Conservation (phyloP, 2,888 invertebrate species). For the Rotaria magnacalcarata region DNA sequence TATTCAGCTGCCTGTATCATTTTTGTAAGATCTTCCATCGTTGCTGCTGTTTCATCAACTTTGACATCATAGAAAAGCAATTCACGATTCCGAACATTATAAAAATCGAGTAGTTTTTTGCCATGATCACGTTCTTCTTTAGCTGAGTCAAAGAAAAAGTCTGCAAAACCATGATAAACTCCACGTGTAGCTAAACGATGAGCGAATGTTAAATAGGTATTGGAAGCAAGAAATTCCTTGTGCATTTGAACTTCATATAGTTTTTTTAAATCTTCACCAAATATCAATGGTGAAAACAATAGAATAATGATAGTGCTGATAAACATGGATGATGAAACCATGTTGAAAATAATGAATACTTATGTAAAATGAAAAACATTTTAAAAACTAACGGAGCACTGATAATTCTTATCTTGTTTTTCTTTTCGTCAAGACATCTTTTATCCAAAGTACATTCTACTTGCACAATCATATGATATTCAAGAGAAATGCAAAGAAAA, state of each 20-base stretch:
- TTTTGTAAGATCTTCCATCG: neutral
- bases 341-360: neutral
- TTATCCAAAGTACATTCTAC: neutral
- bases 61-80: neutral
- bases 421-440: neutral
- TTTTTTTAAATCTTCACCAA: neutral
- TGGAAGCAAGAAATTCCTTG: neutral
- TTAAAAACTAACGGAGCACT: neutral
- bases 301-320: neutral
- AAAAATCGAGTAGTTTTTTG: neutral
- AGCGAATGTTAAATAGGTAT: conserved; percentile 1
- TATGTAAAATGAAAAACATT: neutral
- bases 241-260: neutral
- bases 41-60: neutral
- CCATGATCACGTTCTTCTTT: conserved; percentile 23
- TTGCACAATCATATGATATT: neutral
- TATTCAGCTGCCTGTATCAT: neutral
- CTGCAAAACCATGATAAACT: neutral
- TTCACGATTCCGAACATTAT: neutral
- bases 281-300: neutral
- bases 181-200: neutral
- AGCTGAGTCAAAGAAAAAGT: neutral
- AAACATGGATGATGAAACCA: neutral
- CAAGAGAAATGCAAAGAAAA: neutral
- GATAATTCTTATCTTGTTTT: neutral